These are phyloP conservation scores for Platyrinchus mystaceus DNA, from an alignment of 2,797 vertebrate genomes.

Conservation along the genomic window DNA sequence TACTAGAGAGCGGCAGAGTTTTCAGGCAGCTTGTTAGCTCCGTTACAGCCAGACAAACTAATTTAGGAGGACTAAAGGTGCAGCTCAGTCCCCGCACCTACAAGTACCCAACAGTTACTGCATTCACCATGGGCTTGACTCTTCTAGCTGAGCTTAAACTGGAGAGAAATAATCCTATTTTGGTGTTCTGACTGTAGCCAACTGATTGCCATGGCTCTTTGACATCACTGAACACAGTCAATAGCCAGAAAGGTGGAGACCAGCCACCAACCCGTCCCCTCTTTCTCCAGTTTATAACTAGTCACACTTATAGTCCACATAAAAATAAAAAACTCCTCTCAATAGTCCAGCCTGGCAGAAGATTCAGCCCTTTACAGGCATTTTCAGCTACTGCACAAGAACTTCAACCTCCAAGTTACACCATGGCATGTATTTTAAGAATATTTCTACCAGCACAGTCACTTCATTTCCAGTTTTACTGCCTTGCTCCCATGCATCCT, in stretches of 20 bases:
- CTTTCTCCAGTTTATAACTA: background rate
- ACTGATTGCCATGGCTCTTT: background rate
- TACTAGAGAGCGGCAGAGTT: background rate
- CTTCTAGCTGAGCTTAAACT: background rate
- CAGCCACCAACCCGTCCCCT: background rate
- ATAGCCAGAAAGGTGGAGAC: background rate
- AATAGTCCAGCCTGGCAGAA: background rate
- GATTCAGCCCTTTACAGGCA: background rate
- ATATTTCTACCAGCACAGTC: background rate
- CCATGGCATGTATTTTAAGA: rapidly evolving
- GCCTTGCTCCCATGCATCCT: background rate
- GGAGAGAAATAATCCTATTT: background rate
- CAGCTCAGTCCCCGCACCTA: background rate
- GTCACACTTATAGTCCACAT: background rate
- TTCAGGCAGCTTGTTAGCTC: background rate
- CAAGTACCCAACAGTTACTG: background rate
- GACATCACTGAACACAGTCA: background rate
- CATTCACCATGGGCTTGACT: background rate
- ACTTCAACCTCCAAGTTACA: background rate
- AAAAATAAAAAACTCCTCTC: background rate
- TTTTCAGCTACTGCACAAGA: background rate
- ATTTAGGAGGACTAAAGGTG: background rate
- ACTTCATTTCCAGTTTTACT: background rate
- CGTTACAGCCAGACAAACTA: background rate
- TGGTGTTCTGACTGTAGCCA: background rate